Conservation (phyloP, 2,797 vertebrate genomes). For the Okamejei kenojei region DNA sequence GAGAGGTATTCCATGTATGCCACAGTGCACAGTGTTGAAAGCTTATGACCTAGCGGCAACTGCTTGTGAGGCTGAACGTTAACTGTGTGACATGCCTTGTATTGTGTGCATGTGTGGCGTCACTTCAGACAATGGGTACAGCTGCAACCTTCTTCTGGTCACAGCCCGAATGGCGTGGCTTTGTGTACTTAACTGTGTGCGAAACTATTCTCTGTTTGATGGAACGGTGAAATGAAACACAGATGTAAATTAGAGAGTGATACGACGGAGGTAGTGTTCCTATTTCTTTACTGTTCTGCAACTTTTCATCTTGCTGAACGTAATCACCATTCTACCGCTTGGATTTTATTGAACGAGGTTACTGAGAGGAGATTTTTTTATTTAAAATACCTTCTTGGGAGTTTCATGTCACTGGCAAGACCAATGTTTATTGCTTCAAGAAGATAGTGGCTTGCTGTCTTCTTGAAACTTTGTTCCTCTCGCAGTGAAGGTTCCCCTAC, state of each 20-base stretch:
- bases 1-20: conserved; percentile 15
- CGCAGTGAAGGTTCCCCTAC: too few species aligned
- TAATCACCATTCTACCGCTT: not conserved
- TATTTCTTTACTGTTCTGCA: not conserved
- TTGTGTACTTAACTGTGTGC: not conserved
- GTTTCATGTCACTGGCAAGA: too few species aligned
- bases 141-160: not conserved
- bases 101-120: not conserved
- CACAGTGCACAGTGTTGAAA: conserved; percentile 11
- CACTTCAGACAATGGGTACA: not conserved
- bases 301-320: not conserved
- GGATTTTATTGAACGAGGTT: not conserved
- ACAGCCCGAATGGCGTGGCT: not conserved
- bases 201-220: not conserved
- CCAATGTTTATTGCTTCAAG: too few species aligned
- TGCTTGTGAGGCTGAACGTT: not conserved
- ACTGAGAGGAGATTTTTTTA: too few species aligned
- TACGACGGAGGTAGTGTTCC: not conserved
- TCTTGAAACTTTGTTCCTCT: too few species aligned
- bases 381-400: too few species aligned
- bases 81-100: not conserved
- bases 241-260: not conserved
- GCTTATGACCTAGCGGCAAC: not conserved
- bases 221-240: not conserved
- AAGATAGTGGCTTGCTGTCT: too few species aligned